Evolutionary conservation across 2,113 vertebrate species (phyloP).

Genomic region (Arothron firmamentum): DNA sequence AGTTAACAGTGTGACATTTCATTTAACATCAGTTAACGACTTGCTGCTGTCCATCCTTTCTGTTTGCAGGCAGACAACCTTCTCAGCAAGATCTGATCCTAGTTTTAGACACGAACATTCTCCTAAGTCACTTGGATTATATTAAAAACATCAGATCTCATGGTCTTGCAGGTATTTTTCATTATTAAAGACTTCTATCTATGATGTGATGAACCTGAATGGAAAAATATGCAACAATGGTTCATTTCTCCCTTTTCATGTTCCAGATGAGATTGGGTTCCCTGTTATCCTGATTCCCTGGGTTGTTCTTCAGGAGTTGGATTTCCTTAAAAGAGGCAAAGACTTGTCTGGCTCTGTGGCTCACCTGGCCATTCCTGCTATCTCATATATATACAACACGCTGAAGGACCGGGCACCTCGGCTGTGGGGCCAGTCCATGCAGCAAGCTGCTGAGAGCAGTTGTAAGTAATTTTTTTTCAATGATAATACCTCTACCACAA

Average conservation of each 20-base stretch:
- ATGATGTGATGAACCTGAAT: not conserved
- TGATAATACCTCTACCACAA: no score
- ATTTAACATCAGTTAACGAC: not conserved
- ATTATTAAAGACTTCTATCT: not conserved
- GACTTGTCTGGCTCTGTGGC: constrained; percentile 75
- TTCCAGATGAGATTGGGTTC: constrained; percentile 72
- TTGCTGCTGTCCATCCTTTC: not conserved
- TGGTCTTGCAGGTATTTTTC: constrained; percentile 80
- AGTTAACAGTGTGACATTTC: not conserved
- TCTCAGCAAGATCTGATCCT: constrained; percentile 77
- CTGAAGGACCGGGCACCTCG: constrained; percentile 79
- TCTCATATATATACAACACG: constrained; percentile 84
- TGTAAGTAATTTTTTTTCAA: constrained; percentile 71
- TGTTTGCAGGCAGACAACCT: constrained; percentile 56
- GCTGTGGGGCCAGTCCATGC: constrained; percentile 92
- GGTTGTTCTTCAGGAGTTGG: constrained; percentile 92
- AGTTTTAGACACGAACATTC: constrained; percentile 91
- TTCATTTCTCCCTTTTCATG: not conserved
- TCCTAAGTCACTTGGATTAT: constrained; percentile 90
- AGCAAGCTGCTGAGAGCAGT: constrained; percentile 82
- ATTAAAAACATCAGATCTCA: constrained; percentile 78
- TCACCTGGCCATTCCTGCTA: constrained; percentile 82
- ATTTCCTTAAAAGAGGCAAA: constrained; percentile 83
- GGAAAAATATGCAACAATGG: not conserved
- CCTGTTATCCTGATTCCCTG: constrained; percentile 88